Evolutionary conservation across 2,888 invertebrate species (phyloP).

Genomic region (Acronicta aceris): DNA sequence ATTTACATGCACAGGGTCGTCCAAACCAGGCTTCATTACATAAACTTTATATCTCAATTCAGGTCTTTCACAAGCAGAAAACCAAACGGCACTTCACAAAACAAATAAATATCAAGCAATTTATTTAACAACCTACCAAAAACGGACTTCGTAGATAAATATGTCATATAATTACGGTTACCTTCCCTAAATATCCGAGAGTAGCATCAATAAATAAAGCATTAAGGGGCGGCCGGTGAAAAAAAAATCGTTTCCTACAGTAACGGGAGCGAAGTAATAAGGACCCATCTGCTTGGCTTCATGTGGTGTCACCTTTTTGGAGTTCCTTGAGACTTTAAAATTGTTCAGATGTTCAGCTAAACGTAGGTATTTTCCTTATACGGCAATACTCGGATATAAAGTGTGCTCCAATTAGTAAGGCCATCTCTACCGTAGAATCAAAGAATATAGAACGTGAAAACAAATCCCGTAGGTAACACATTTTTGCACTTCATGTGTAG

Average conservation of each 20-base stretch:
- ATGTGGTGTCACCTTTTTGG: slow-evolving; percentile 70
- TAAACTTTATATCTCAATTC: neutral
- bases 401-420: no score
- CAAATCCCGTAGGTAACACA: no score
- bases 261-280: slow-evolving; percentile 87
- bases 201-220: slow-evolving; percentile 82
- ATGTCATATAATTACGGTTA: slow-evolving; percentile 62
- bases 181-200: slow-evolving; percentile 72
- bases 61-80: slow-evolving; percentile 7
- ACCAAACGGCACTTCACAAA: slow-evolving; percentile 10
- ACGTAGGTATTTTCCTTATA: neutral
- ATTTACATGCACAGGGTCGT: neutral
- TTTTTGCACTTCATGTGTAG: no score
- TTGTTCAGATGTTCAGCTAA: neutral
- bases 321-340: slow-evolving; percentile 42
- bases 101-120: slow-evolving; percentile 41
- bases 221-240: slow-evolving; percentile 75
- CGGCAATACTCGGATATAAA: neutral
- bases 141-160: slow-evolving; percentile 55
- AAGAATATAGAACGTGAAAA: no score
- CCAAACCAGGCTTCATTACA: neutral
- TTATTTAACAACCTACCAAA: slow-evolving; percentile 46
- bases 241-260: slow-evolving; percentile 83
- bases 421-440: no score
- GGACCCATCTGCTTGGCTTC: slow-evolving; percentile 82